phyloP scores from a whole-genome alignment of 2,888 invertebrate species.

The Imbricaverruca yamaguchii region DNA sequence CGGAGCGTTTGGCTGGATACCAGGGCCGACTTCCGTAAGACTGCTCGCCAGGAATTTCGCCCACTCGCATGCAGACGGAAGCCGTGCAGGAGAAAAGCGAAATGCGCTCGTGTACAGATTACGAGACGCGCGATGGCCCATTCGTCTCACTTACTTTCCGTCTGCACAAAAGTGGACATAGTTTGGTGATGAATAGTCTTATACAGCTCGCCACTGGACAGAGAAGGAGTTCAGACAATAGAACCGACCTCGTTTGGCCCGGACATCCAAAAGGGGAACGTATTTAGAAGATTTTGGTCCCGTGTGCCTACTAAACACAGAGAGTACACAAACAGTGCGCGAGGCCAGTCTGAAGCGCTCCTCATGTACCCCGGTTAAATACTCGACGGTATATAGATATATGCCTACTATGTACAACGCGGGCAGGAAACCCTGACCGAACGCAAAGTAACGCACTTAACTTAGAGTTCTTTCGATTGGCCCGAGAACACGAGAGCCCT shows the following conservation, averaged over 20 bases:
- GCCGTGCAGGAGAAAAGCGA: too few relatives aligned
- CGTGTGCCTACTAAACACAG: constrained; percentile 18
- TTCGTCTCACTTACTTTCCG: too few relatives aligned
- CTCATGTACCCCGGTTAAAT: background rate
- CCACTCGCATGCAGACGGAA: too few relatives aligned
- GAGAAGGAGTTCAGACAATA: background rate
- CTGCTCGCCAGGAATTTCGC: too few relatives aligned
- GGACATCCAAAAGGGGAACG: constrained; percentile 10
- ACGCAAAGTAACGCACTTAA: background rate
- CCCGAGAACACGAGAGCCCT: too few relatives aligned
- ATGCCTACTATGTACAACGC: constrained; percentile 13
- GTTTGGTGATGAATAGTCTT: too few relatives aligned
- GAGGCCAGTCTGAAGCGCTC: background rate
- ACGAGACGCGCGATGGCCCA: too few relatives aligned
- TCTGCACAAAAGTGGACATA: too few relatives aligned
- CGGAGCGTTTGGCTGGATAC: background rate
- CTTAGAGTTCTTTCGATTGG: background rate
- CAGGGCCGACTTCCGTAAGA: background rate
- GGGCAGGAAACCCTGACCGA: background rate
- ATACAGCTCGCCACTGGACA: background rate
- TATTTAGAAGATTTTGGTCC: constrained; percentile 15
- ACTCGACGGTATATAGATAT: background rate
- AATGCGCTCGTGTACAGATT: too few relatives aligned
- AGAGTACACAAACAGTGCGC: background rate
- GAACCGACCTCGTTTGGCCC: background rate